Evolutionary conservation across 2,113 vertebrate species (phyloP).

Genomic region (Trematocara marginatum): DNA sequence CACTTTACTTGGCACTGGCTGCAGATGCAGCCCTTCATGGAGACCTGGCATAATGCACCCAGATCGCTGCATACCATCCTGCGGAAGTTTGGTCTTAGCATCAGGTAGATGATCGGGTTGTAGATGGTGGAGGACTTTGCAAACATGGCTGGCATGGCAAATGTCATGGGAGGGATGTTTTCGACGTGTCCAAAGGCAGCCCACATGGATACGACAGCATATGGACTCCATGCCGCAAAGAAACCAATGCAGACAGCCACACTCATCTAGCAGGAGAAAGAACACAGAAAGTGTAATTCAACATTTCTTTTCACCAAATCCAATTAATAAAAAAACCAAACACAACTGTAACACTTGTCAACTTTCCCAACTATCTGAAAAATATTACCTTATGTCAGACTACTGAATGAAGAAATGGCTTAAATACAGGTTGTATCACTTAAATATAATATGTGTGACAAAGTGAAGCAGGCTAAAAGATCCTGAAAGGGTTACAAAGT

Average conservation of each 20-base stretch:
- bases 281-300: neutral
- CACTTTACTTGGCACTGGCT: neutral
- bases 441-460: neutral
- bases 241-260: conserved; percentile 74
- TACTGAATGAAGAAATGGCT: neutral
- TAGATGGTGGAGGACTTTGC: conserved; percentile 78
- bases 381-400: neutral
- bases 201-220: conserved; percentile 76
- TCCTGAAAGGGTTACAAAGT: neutral
- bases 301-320: neutral
- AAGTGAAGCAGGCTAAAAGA: neutral
- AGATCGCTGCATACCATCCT: conserved; percentile 55
- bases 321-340: neutral
- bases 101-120: conserved; percentile 71
- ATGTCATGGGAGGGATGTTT: conserved; percentile 71
- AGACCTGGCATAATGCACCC: conserved; percentile 35
- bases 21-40: conserved; percentile 39
- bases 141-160: conserved; percentile 76
- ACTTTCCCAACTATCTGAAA: neutral
- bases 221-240: conserved; percentile 76
- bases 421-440: neutral
- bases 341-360: neutral
- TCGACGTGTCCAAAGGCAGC: conserved; percentile 72
- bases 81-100: conserved; percentile 70
- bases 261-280: conserved; percentile 59